Conservation (phyloP, 2,113 vertebrate species). For the Caretta caretta region DNA sequence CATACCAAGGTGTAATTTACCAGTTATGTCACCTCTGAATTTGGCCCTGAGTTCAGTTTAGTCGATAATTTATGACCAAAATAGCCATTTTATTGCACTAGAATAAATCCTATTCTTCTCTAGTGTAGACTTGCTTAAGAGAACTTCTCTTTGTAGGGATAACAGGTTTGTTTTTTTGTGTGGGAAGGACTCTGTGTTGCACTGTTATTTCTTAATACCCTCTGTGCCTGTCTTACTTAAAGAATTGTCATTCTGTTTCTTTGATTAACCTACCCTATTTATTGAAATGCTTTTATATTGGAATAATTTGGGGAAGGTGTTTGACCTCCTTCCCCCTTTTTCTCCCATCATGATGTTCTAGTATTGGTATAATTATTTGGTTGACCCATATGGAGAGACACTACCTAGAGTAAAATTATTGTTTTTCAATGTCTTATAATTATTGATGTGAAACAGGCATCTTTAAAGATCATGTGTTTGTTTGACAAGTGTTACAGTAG, state of each 20-base stretch:
- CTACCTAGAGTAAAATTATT: not conserved
- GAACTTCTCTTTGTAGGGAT: not conserved
- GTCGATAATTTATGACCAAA: not conserved
- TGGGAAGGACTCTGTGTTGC: not conserved
- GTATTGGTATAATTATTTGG: not conserved
- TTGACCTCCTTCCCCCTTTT: not conserved
- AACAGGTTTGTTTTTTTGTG: not conserved
- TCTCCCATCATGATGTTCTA: not conserved
- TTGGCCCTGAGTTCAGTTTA: not conserved
- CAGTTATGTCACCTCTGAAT: not conserved
- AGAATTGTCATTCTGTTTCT: not conserved
- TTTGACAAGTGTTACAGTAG: not conserved
- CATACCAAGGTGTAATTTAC: not conserved
- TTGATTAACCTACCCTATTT: not conserved
- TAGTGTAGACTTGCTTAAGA: not conserved
- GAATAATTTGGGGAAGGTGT: not conserved
- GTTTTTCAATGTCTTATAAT: not conserved
- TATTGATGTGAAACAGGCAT: not conserved
- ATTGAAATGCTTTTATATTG: not conserved
- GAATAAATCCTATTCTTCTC: not conserved
- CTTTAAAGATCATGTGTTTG: not conserved
- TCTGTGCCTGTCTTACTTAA: not conserved
- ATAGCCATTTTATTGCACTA: not conserved
- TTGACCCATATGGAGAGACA: not conserved
- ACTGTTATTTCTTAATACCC: not conserved